Evolutionary conservation across 2,888 invertebrate species (phyloP).

Genomic region (Leptopilina syphax): DNA sequence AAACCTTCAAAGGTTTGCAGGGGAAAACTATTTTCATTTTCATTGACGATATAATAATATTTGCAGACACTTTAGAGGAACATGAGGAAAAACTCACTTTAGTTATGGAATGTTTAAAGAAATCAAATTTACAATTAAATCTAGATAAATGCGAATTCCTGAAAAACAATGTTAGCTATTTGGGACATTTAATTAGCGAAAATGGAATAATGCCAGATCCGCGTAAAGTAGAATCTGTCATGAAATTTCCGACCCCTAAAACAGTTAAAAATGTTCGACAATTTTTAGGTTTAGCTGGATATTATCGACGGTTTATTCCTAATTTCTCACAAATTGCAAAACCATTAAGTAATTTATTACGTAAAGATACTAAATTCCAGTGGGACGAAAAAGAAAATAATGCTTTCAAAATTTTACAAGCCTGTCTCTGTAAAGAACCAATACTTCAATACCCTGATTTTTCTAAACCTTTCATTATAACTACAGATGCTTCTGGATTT

Average conservation of each 20-base stretch:
- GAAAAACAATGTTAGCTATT: not conserved
- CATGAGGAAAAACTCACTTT: not conserved
- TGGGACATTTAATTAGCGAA: not conserved
- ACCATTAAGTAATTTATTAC: conserved; percentile 33
- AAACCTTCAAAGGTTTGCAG: too few relatives aligned
- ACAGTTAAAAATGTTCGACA: not conserved
- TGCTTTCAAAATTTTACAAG: not conserved
- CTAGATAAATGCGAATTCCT: not conserved
- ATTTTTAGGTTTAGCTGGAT: conserved; percentile 20
- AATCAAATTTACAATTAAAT: not conserved
- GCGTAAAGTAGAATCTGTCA: not conserved
- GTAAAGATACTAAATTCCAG: conserved; percentile 25
- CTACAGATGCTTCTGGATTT: too few relatives aligned
- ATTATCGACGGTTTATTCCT: conserved; percentile 32
- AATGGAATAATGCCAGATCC: not conserved
- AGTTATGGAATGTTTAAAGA: not conserved
- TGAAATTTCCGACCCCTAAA: not conserved
- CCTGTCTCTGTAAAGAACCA: too few relatives aligned
- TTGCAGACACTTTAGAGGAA: not conserved
- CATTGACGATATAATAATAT: too few relatives aligned
- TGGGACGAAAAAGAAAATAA: conserved; percentile 30
- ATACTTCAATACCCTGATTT: too few relatives aligned
- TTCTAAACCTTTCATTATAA: too few relatives aligned
- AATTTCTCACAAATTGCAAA: conserved; percentile 40
- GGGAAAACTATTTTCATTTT: too few relatives aligned